Conservation (phyloP, 2,113 vertebrate species). For the Rhombomys opimus region DNA sequence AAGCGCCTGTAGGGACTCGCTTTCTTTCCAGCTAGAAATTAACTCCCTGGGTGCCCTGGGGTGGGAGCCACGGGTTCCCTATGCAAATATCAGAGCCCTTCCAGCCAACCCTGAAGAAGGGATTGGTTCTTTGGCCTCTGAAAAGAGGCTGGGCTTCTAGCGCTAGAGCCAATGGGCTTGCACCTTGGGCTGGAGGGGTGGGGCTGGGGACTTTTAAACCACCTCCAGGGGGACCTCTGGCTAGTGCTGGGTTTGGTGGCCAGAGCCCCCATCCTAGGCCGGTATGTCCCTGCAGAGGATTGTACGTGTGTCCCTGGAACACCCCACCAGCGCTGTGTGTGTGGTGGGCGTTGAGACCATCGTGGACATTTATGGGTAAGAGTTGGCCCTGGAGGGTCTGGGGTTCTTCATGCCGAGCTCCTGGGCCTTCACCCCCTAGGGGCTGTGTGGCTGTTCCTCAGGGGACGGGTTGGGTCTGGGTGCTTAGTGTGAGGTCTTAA, state of each 20-base stretch:
- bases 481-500: background rate
- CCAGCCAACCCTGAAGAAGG: conserved; percentile 43
- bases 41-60: background rate
- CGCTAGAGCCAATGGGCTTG: conserved; percentile 55
- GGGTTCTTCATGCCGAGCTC: background rate
- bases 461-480: background rate
- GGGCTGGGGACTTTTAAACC: conserved; percentile 58
- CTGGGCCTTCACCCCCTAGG: background rate
- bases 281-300: conserved; percentile 84
- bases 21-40: conserved; percentile 45
- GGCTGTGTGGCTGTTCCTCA: background rate
- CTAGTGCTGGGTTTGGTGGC: conserved; percentile 47
- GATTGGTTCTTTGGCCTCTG: background rate
- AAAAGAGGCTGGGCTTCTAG: conserved; percentile 24
- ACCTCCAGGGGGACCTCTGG: too few relatives aligned
- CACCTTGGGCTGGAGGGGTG: background rate
- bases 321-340: conserved; percentile 80
- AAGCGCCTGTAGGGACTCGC: conserved; percentile 29
- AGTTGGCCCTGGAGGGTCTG: background rate
- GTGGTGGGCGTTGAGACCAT: conserved; percentile 86
- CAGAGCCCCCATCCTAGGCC: background rate
- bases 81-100: conserved; percentile 38
- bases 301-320: conserved; percentile 84
- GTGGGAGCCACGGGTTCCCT: background rate
- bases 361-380: conserved; percentile 87